These are phyloP conservation scores for Chionomys nivalis DNA, from an alignment of 2,113 vertebrate genomes.

Conservation along the genomic window DNA sequence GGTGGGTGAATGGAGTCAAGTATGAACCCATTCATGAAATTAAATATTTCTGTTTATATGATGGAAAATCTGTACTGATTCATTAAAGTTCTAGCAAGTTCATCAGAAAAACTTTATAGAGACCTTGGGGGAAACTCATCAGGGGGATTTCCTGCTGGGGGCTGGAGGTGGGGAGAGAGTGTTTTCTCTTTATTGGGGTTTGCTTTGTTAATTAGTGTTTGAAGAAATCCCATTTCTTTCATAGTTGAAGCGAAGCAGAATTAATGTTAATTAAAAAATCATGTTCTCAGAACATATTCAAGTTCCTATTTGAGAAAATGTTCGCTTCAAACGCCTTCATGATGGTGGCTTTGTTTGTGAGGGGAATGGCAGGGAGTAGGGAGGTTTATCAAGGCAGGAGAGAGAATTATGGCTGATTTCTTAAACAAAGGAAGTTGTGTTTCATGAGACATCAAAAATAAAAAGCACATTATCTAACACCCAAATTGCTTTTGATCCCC, in stretches of 20 bases:
- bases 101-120: conserved; percentile 88
- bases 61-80: conserved; percentile 86
- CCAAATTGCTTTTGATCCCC: not conserved
- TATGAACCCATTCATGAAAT: conserved; percentile 72
- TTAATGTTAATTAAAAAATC: conserved; percentile 82
- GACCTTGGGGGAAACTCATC: conserved; percentile 86
- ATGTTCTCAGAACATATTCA: conserved; percentile 64
- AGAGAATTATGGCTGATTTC: conserved; percentile 40
- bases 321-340: conserved; percentile 29
- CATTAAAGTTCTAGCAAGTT: conserved; percentile 84
- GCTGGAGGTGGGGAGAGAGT: conserved; percentile 61
- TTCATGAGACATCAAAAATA: conserved; percentile 55
- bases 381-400: not conserved
- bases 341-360: conserved; percentile 34
- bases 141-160: conserved; percentile 86
- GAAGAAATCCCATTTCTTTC: conserved; percentile 86
- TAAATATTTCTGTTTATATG: conserved; percentile 86
- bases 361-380: not conserved
- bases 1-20: conserved; percentile 29
- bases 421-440: conserved; percentile 52
- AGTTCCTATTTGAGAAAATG: conserved; percentile 23
- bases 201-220: conserved; percentile 85
- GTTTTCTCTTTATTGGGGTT: conserved; percentile 78
- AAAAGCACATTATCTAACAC: conserved; percentile 23
- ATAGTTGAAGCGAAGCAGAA: conserved; percentile 75